A percentile compares a stretch with the other conserved stretches of the same genome.
phyloP scores from a whole-genome alignment of 2,113 vertebrate genomes.

The Riparia riparia region DNA sequence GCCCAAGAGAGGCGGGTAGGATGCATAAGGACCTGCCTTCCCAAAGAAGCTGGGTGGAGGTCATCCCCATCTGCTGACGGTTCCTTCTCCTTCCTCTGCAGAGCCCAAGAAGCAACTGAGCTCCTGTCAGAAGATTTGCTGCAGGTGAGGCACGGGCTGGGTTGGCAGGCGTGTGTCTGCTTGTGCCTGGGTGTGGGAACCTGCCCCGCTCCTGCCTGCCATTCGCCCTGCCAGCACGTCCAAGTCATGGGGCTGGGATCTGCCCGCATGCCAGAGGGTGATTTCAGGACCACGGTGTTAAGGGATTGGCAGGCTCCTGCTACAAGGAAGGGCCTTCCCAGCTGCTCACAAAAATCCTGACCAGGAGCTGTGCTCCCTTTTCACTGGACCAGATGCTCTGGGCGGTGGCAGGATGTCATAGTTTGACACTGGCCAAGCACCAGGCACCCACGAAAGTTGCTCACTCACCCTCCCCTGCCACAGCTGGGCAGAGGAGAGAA shows the following conservation, averaged over 20 bases:
- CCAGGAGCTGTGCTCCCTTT: not conserved
- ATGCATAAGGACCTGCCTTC: not conserved
- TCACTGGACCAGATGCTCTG: not conserved
- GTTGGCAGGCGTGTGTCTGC: constrained; percentile 26
- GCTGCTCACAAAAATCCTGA: not conserved
- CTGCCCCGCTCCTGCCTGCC: not conserved
- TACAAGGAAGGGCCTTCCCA: not conserved
- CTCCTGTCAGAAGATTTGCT: constrained; percentile 90
- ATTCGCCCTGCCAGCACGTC: not conserved
- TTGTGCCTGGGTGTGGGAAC: not conserved
- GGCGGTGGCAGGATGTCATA: accelerated
- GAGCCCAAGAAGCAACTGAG: constrained; percentile 90
- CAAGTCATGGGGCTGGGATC: constrained; percentile 27
- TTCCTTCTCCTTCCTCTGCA: constrained; percentile 50
- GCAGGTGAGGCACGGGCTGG: constrained; percentile 77
- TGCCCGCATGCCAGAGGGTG: accelerated
- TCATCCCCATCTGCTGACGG: not conserved
- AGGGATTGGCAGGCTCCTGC: not conserved
- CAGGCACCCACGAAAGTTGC: not conserved
- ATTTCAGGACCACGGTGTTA: not conserved
- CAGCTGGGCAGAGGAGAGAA: not conserved
- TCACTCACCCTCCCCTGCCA: not conserved
- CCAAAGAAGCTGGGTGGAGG: not conserved
- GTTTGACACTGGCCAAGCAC: not conserved
- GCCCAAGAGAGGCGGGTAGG: not conserved